phyloP scores from a whole-genome alignment of 2,113 vertebrate genomes.

The Salvator merianae region DNA sequence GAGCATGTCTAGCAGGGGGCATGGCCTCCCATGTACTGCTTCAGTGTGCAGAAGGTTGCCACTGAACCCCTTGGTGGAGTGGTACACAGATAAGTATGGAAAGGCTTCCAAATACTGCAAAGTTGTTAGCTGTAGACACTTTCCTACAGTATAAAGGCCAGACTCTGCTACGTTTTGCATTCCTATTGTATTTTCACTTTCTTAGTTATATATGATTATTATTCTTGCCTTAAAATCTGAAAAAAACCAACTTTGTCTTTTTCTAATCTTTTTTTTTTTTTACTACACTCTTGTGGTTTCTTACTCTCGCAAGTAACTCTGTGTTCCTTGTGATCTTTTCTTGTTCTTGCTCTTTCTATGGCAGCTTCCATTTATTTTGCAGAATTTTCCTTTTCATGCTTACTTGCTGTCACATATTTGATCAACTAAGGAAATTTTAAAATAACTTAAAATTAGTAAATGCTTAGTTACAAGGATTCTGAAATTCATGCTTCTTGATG shows the following conservation, averaged over 20 bases:
- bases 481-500: too few relatives aligned
- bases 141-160: neutral
- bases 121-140: neutral
- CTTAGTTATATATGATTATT: constrained; percentile 8
- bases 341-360: neutral
- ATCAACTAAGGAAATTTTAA: too few relatives aligned
- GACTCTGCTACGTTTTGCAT: neutral
- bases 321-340: neutral
- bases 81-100: too few relatives aligned
- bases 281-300: neutral
- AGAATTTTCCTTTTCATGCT: neutral
- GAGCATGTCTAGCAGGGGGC: too few relatives aligned
- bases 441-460: too few relatives aligned
- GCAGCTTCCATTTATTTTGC: neutral
- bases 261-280: neutral
- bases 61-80: too few relatives aligned
- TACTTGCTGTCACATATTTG: too few relatives aligned
- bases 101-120: neutral
- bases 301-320: neutral
- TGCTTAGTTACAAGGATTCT: too few relatives aligned
- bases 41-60: too few relatives aligned
- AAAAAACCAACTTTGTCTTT: neutral
- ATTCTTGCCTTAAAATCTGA: neutral
- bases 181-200: neutral
- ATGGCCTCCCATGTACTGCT: too few relatives aligned